Evolutionary conservation across 2,888 invertebrate species (phyloP).

Genomic region (Rhorus exstirpatorius): DNA sequence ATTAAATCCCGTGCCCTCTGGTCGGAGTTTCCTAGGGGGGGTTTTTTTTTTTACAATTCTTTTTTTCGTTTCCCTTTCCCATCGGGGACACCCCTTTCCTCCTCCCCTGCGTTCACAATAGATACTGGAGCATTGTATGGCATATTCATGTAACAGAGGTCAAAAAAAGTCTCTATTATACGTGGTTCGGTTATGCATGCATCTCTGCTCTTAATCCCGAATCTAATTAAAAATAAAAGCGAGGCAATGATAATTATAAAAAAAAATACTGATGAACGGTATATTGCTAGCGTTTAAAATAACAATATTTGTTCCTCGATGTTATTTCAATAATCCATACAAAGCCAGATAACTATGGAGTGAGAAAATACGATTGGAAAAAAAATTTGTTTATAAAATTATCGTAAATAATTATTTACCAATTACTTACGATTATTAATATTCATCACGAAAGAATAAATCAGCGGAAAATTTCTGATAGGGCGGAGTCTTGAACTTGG

Average conservation of each 20-base stretch:
- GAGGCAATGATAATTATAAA: background rate
- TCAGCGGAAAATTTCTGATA: too few relatives aligned
- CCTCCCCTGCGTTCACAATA: background rate
- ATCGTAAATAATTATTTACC: too few relatives aligned
- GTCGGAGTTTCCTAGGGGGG: conserved; percentile 23
- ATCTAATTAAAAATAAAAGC: conserved; percentile 19
- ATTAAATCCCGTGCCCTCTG: conserved; percentile 43
- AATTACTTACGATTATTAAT: too few relatives aligned
- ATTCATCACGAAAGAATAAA: too few relatives aligned
- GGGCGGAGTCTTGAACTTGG: too few relatives aligned
- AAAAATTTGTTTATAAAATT: too few relatives aligned
- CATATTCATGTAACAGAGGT: background rate
- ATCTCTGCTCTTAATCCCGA: conserved; percentile 5
- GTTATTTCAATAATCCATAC: too few relatives aligned
- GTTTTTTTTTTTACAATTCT: too few relatives aligned
- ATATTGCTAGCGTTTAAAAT: background rate
- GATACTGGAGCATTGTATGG: conserved; percentile 5
- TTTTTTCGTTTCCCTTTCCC: background rate
- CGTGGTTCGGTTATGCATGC: background rate
- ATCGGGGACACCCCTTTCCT: background rate
- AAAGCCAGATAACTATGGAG: too few relatives aligned
- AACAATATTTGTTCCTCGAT: too few relatives aligned
- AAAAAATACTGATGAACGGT: background rate
- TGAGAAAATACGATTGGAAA: too few relatives aligned
- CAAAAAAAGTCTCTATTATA: conserved; percentile 21